A percentile compares a stretch with the other conserved stretches of the same genome.
Conservation (phyloP, 2,113 vertebrate species). For the Nanorana parkeri region DNA sequence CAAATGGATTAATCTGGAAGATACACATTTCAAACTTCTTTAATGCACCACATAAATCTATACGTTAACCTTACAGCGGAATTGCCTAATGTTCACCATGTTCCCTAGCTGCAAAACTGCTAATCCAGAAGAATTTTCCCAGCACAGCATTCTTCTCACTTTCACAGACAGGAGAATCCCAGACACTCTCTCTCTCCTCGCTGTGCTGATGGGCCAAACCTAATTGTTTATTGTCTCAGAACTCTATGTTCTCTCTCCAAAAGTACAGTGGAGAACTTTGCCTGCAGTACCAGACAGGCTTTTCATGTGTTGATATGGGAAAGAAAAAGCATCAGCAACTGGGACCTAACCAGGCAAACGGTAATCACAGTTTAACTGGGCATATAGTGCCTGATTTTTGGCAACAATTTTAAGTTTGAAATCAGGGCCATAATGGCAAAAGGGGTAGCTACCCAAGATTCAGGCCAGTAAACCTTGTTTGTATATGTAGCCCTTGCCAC, state of each 20-base stretch:
- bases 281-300: neutral
- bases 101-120: constrained; percentile 33
- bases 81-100: constrained; percentile 11
- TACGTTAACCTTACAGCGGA: neutral
- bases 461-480: too few species aligned
- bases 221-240: constrained; percentile 36
- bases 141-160: constrained; percentile 34
- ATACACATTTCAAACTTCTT: neutral
- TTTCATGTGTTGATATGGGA: neutral
- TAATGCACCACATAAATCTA: neutral
- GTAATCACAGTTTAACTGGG: neutral
- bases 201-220: constrained; percentile 1
- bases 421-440: too few species aligned
- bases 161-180: constrained; percentile 30
- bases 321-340: neutral
- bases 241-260: constrained; percentile 36
- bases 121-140: constrained; percentile 44
- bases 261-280: neutral
- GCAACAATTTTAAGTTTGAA: too few species aligned
- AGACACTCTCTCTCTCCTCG: constrained; percentile 18
- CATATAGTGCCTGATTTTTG: too few species aligned
- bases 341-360: neutral
- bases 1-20: too few species aligned
- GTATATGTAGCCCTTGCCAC: too few species aligned
- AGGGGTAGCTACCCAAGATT: too few species aligned